These are phyloP conservation scores for Luscinia megarhynchos DNA, from an alignment of 2,797 vertebrate species.

Conservation along the genomic window DNA sequence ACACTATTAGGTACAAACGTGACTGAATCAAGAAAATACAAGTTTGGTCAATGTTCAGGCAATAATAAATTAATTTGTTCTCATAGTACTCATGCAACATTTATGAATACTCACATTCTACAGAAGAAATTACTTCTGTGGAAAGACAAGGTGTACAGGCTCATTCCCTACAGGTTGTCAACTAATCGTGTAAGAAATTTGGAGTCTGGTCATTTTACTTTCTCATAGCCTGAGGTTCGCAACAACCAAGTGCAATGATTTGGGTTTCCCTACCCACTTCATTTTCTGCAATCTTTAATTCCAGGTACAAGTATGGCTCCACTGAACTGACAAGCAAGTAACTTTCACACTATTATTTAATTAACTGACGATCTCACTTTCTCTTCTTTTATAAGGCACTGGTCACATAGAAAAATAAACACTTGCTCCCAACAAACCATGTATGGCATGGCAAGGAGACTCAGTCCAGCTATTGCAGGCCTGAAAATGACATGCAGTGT, in stretches of 20 bases:
- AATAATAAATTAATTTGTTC: background rate
- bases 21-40: slow-evolving; percentile 15
- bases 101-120: background rate
- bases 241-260: background rate
- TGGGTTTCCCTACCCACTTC: background rate
- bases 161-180: background rate
- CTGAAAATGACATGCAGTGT: background rate
- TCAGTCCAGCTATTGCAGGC: background rate
- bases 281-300: background rate
- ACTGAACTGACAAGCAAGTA: background rate
- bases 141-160: background rate
- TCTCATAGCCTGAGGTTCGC: background rate
- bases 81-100: background rate
- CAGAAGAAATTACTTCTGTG: background rate
- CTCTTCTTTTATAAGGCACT: background rate
- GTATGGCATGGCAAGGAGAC: accelerated
- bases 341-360: background rate
- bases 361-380: background rate
- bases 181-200: background rate
- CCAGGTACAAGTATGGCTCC: background rate
- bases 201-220: background rate
- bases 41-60: background rate
- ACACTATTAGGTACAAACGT: background rate
- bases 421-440: background rate
- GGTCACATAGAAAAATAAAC: background rate